Evolutionary conservation across 1,140 invertebrate genomes (phyloP), one percentile per base, ranked within the genome.

Genomic region (Bombus cullumanus): DNA sequence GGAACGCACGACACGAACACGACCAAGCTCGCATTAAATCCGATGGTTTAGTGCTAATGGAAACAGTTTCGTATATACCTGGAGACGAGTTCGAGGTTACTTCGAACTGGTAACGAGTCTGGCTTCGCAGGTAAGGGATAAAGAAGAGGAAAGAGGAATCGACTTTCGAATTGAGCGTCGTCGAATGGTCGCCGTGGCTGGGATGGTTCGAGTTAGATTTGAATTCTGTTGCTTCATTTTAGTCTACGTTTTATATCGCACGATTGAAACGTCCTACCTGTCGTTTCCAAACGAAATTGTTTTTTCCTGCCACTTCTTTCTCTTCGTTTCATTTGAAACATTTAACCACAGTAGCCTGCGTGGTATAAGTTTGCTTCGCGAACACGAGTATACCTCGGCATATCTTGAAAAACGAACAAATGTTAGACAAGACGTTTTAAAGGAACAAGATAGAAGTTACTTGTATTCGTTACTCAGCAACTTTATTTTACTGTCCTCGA

Each of bases 41-140:
- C 12, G 43, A 72, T 25, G 25, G 66, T 80, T 84, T 84, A 80
- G 83, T 57, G 81, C 85, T 53, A 69, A 37, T 72, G 73, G 68
- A 81, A 84, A 41, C 74, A 25, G 18, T 72, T 76, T 34, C 15
- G 6, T 18, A 34, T 22, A 66, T 34, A 22, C 31, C 6, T 18
- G 2, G 4, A 6, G n/a, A 34, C 64, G 31, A 66, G 64, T 34
- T 31, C n/a, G n/a, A n/a, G n/a, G 5, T 31, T 66, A 13, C n/a
- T 22, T 18, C 15, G 15, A 34, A 66, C 28, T 10, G 57, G 57
- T 31, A n/a, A 64, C 25, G 57, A 6, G n/a, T 34, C 64, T 15
- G 15, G 31, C 15, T 66, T 66, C 10, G 31, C 12, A n/a, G 28
- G 28, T 62, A 62, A n/a, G 28, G 28, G 59, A 62, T n/a, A 59